Evolutionary conservation across 2,888 invertebrate genomes (phyloP), one percentile per base, ranked within the genome.

Genomic region (Pseudococcus viburni): DNA sequence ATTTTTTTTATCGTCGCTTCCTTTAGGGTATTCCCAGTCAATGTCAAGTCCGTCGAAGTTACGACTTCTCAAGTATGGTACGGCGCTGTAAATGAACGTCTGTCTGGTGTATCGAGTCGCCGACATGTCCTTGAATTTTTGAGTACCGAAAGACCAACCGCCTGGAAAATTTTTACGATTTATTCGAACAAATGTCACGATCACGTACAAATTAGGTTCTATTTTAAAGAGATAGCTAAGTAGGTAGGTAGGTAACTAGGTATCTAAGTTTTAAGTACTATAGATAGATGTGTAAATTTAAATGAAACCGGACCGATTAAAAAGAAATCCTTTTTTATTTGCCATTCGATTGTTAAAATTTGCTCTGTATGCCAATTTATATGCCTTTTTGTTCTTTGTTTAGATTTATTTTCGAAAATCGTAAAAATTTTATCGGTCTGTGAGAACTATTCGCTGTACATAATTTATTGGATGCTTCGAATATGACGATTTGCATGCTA

Each of bases 141-240:
- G 97, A 0, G 98, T 99, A 68, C 98, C 98, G 92, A 98, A 98
- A 0, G 97, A 98, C 98, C 98, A 98, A 89, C 98, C 98, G 92
- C 97, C 96, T 96, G 92, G 90, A 86, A 89, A 59, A 59, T 11
- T 26, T 26, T 6, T 59, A 86, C 26, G 55, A 33, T 19, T 59
- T 42, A n/a, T n/a, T 55, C 48, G 15, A 59, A 59, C 39, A 59
- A 51, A 39, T 26, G 59, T 39, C 59, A 85, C 55, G 55, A 59
- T 55, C 11, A 15, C 19, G 22, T 48, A 42, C 48, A 84, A 39
- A 17, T 33, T 80, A 80, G 8, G n/a, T 80, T 42, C 33, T 1
- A 33, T 33, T n/a, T n/a, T n/a, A n/a, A n/a, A n/a, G n/a, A 80
- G 7, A 83, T 46, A 33, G 46, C 33, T 26, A 9, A 33, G 73